phyloP scores from a whole-genome alignment of 2,888 invertebrate species.

The Conops quadrifasciatus region DNA sequence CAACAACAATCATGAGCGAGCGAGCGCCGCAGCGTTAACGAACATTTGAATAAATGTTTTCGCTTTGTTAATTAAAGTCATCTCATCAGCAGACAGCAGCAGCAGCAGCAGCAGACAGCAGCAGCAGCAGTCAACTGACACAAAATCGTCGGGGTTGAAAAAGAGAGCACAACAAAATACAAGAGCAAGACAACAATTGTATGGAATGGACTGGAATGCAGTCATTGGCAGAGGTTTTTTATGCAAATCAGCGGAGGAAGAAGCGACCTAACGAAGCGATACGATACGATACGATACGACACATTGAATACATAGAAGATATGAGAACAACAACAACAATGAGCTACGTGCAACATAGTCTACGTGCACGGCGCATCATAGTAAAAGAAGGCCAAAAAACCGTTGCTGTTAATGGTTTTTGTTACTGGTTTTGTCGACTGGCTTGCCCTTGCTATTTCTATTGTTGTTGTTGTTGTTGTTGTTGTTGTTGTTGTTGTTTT shows the following conservation, averaged over 20 bases:
- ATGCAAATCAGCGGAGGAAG: constrained; percentile 1
- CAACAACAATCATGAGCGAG: not conserved
- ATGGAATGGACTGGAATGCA: constrained; percentile 1
- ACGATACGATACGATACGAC: too few relatives aligned
- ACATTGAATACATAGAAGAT: too few relatives aligned
- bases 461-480: not conserved
- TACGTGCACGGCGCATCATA: too few relatives aligned
- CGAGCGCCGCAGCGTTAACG: constrained; percentile 28
- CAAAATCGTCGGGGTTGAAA: not conserved
- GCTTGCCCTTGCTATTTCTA: too few relatives aligned
- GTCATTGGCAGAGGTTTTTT: not conserved
- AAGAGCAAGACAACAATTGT: not conserved
- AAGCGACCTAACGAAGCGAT: not conserved
- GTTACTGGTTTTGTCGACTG: not conserved
- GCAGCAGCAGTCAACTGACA: not conserved
- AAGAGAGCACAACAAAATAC: too few relatives aligned
- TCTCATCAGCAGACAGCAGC: constrained; percentile 3
- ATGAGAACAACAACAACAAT: too few relatives aligned
- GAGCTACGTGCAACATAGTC: too few relatives aligned
- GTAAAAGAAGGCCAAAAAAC: too few relatives aligned
- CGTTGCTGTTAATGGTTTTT: not conserved
- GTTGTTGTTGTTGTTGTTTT: not conserved
- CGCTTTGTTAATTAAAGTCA: constrained; percentile 29
- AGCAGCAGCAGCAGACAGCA: not conserved
- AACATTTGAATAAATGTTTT: constrained; percentile 38